These are phyloP conservation scores for Drosophila paulistorum DNA, from an alignment of 1,140 invertebrate genomes.

Conservation along the genomic window DNA sequence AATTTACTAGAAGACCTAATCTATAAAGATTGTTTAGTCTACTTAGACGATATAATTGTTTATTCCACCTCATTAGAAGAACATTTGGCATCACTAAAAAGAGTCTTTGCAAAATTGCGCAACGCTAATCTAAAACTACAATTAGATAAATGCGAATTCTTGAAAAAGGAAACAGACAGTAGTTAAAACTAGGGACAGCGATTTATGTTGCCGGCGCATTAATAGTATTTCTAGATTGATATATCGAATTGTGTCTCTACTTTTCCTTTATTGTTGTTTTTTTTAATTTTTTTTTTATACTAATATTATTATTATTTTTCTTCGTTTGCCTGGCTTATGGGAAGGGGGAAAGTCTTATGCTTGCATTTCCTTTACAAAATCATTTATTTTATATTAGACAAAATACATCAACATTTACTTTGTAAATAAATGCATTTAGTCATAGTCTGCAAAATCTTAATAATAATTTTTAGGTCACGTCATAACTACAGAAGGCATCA, in stretches of 20 bases:
- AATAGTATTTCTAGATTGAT: constrained; percentile 8
- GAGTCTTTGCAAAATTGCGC: no score
- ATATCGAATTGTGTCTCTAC: constrained; percentile 4
- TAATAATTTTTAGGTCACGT: no score
- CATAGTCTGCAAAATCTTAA: constrained; percentile 26
- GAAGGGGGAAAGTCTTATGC: constrained; percentile 37
- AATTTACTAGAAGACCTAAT: no score
- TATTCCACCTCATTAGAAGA: no score
- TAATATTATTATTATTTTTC: no score
- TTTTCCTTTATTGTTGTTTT: not conserved
- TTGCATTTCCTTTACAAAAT: constrained; percentile 43
- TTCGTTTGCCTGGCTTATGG: not conserved
- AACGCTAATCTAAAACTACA: no score
- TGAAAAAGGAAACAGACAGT: no score
- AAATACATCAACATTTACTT: constrained; percentile 24
- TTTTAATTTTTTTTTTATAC: not conserved
- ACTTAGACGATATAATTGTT: no score
- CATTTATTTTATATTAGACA: constrained; percentile 20
- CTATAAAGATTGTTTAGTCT: no score
- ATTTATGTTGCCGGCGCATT: constrained; percentile 7
- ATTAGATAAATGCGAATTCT: no score
- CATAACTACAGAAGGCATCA: no score
- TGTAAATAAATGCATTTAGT: constrained; percentile 71
- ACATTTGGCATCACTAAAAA: no score
- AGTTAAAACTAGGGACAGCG: not conserved